phyloP scores from a whole-genome alignment of 2,113 vertebrate genomes.

The Papio anubis region DNA sequence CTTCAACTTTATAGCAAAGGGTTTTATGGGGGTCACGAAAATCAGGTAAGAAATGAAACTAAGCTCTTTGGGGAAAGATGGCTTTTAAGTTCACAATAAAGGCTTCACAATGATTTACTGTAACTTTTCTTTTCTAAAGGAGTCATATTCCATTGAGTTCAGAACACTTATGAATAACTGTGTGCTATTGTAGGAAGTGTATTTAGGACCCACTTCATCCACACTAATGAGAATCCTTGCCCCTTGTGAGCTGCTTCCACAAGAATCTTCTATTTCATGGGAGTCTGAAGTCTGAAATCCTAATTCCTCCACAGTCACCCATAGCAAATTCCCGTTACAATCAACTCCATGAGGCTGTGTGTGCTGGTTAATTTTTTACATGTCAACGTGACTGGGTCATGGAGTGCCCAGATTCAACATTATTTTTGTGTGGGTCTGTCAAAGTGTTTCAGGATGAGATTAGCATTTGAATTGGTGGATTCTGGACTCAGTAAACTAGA shows the following conservation, averaged over 20 bases:
- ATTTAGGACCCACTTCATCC: not conserved
- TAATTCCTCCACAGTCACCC: not conserved
- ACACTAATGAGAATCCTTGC: not conserved
- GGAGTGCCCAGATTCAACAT: not conserved
- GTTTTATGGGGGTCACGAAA: slow-evolving; percentile 34
- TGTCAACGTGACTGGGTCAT: not conserved
- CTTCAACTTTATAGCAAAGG: not conserved
- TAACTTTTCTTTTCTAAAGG: slow-evolving; percentile 7
- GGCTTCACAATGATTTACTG: not conserved
- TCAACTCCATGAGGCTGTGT: not conserved
- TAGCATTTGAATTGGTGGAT: not conserved
- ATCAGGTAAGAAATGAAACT: not conserved
- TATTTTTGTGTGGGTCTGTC: not conserved
- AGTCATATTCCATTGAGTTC: not conserved
- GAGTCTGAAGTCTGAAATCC: not conserved
- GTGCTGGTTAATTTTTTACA: not conserved
- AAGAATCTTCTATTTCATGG: not conserved
- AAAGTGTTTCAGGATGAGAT: not conserved
- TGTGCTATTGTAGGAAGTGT: not conserved
- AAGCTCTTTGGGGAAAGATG: not conserved
- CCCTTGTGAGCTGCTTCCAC: not conserved
- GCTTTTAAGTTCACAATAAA: slow-evolving; percentile 23
- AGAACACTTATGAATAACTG: not conserved
- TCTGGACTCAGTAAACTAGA: not conserved
- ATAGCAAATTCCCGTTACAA: not conserved